Base-by-base conservation (phyloP, 2,113 vertebrate species). In the Tetrax tetrax region DNA sequence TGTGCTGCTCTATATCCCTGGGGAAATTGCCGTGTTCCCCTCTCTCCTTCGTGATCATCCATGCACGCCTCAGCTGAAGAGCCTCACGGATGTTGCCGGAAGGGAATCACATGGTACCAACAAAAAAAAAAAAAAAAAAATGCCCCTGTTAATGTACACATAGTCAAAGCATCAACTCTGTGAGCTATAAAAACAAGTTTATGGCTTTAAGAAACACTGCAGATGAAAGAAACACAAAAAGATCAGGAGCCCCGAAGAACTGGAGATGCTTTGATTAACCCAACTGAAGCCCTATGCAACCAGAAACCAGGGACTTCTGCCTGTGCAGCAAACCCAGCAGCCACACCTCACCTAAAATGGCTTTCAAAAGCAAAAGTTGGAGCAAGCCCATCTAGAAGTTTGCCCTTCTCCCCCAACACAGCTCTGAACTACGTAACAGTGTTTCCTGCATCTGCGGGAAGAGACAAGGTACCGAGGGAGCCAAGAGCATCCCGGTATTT, bases 131-230 rank as follows among this genome's bases (percentile, higher is more conserved):
- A 33, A 35, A 47, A 56, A 18, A 66, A 60, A 38, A 48, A 21
- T 1, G 18, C 2, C 16, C 8, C 20, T 23, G 7, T 6, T 43
- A 38, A 38, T 1, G 2, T 3, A 25, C 5, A 9, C 3, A 10
- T 70, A 64, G 38, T 23, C 60, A 35, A 43, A 81, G 28, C 19
- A 7, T 11, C 60, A 15, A 12, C 23, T 41, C 27, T 2, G 3
- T 18, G 12, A 89, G 43, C 65, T 60, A 16, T 6, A 38, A 19
- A 80, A 53, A 1, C 7, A 68, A 56, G 23, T 23, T 24, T n/a
- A 51, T 24, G 5, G 51, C 41, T 70, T 50, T 16, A 45, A 74
- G 10, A 51, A 64, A 60, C 20, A 13, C 0, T 24, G 37, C 24
- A 65, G 69, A 45, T 24, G 27, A 80, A 83, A 72, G 19, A 18